Evolutionary conservation across 2,888 invertebrate species (phyloP), one percentile per base, ranked within the genome.

Genomic region (Tiliacea aurago): DNA sequence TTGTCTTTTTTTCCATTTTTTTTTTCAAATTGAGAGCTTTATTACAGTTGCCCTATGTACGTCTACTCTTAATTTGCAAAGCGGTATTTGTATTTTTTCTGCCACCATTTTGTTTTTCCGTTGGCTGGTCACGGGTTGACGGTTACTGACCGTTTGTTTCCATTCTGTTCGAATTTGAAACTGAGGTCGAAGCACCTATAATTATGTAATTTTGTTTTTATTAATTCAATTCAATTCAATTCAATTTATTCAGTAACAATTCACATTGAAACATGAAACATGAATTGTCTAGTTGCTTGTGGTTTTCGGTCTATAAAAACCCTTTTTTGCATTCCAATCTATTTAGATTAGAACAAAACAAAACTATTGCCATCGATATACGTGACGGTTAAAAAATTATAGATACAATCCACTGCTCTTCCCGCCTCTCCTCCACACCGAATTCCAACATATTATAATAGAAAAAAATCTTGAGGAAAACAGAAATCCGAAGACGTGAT

Each of bases 51-150:
- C 53, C 33, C 11, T 11, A n/a, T 72, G 41, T 20, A 65, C 51
- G 23, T 45, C 18, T 23, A 51, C 45, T 71, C 68, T 85, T 87
- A 87, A 88, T 90, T 89, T 80, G 78, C 86, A 65, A 85, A 80
- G 78, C 84, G 85, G 84, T 87, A 76, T 85, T 58, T 41, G 75
- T 84, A 78, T 86, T 83, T 85, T 84, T 86, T 82, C 67, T 69
- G 69, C 82, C 73, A 84, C 86, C 78, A 86, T 85, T 78, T 88
- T 87, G 81, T 86, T 90, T 89, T 84, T 83, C 83, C 87, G 86
- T 86, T 90, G 81, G 81, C 64, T 90, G 91, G 76, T 76, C 86
- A 88, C 86, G 81, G 87, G 74, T 65, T 66, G 77, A 41, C 66
- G 86, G 82, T 71, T 74, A 78, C 75, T 78, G 75, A 86, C 87